These are phyloP conservation scores for Phlogophora meticulosa DNA, from an alignment of 2,888 invertebrate species.

Conservation along the genomic window DNA sequence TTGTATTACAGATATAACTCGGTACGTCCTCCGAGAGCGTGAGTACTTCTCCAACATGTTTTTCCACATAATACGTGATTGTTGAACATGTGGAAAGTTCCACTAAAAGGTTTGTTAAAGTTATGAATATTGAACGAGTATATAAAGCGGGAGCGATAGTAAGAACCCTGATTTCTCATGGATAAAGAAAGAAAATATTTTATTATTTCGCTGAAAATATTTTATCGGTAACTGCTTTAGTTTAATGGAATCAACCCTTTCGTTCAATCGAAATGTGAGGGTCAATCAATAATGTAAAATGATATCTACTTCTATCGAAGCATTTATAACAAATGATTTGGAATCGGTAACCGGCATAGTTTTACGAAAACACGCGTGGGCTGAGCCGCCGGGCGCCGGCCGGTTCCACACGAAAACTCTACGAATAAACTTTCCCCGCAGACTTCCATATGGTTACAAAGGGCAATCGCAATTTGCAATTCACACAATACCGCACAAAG, in stretches of 20 bases:
- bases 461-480: conserved; percentile 63
- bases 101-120: conserved; percentile 44
- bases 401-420: conserved; percentile 35
- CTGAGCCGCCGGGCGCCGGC: conserved; percentile 10
- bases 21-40: conserved; percentile 35
- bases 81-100: conserved; percentile 47
- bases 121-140: conserved; percentile 62
- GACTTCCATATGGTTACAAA: conserved; percentile 50
- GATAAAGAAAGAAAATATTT: conserved; percentile 25
- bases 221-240: not conserved
- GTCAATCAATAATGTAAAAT: conserved; percentile 13
- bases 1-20: conserved; percentile 79
- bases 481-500: conserved; percentile 60
- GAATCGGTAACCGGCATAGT: conserved; percentile 11
- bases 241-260: conserved; percentile 19
- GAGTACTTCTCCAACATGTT: conserved; percentile 34
- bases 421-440: conserved; percentile 50
- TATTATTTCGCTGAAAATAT: conserved; percentile 34
- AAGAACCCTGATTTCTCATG: conserved; percentile 23
- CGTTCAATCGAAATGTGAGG: conserved; percentile 4
- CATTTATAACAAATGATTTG: conserved; percentile 9
- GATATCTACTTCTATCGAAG: conserved; percentile 8
- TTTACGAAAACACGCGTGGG: conserved; percentile 6
- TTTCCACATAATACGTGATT: conserved; percentile 49
- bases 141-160: conserved; percentile 22